These are phyloP conservation scores for Leptopilina syphax DNA, from an alignment of 2,888 invertebrate genomes.

Conservation along the genomic window DNA sequence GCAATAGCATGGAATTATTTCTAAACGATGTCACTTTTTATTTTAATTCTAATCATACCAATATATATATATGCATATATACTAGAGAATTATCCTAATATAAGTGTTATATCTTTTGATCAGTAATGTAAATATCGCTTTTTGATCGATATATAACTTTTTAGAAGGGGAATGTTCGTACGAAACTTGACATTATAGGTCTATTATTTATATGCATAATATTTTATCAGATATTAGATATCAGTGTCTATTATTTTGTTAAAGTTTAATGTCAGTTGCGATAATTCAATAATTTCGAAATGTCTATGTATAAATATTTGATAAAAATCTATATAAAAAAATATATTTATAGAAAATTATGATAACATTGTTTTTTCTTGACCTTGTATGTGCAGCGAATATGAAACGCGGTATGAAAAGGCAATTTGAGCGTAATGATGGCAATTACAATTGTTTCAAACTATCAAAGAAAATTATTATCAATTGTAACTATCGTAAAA, in stretches of 20 bases:
- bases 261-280: neutral
- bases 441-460: no score
- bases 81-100: conserved; percentile 13
- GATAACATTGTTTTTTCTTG: conserved; percentile 5
- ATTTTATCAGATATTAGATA: neutral
- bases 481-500: no score
- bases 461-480: no score
- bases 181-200: neutral
- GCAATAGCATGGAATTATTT: conserved; percentile 38
- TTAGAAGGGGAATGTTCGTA: neutral
- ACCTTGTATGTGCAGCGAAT: neutral
- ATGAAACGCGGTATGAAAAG: no score
- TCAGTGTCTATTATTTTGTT: no score
- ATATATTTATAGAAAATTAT: no score
- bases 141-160: neutral
- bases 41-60: conserved; percentile 35
- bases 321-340: neutral
- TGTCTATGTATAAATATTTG: neutral
- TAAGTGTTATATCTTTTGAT: conserved; percentile 22
- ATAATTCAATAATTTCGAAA: no score
- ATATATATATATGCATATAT: no score
- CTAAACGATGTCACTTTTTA: conserved; percentile 40
- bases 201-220: neutral
- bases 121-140: conserved; percentile 22
- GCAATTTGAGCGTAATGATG: no score